These are phyloP conservation scores for Centropus bengalensis DNA, from an alignment of 2,113 vertebrate genomes.

Conservation along the genomic window DNA sequence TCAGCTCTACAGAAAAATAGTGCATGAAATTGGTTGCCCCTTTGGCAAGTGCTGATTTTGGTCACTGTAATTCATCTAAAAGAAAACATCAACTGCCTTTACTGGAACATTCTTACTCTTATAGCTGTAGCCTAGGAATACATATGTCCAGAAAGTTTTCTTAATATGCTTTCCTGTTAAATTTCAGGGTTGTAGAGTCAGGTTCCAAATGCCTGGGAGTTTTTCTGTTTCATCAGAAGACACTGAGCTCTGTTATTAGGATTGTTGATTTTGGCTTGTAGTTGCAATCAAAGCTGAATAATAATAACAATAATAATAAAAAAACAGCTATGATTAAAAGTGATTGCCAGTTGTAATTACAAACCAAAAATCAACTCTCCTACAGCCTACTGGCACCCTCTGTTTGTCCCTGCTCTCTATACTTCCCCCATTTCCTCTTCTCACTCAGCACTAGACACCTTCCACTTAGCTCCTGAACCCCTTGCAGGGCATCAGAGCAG, in stretches of 20 bases:
- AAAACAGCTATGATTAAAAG: slow-evolving; percentile 11
- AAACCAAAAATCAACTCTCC: slow-evolving; percentile 39
- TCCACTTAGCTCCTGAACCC: not conserved
- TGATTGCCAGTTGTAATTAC: slow-evolving; percentile 26
- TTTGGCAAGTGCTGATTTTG: not conserved
- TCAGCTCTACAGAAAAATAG: not conserved
- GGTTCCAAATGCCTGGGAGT: not conserved
- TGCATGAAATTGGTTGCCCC: not conserved
- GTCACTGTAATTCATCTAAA: not conserved
- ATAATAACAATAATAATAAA: not conserved
- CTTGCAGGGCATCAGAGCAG: not conserved
- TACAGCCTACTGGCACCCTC: not conserved
- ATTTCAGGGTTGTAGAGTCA: not conserved
- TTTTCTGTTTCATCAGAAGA: slow-evolving; percentile 18
- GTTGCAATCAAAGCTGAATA: slow-evolving; percentile 29
- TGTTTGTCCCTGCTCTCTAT: not conserved
- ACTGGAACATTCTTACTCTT: not conserved
- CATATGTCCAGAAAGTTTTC: not conserved
- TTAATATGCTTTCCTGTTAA: slow-evolving; percentile 7
- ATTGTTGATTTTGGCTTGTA: slow-evolving; percentile 50
- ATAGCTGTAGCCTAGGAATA: not conserved
- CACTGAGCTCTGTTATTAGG: not conserved
- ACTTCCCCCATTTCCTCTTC: not conserved
- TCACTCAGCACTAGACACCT: not conserved
- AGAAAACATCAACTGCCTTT: not conserved